Conservation (phyloP, 2,113 vertebrate genomes). For the Clarias macrocephalus region DNA sequence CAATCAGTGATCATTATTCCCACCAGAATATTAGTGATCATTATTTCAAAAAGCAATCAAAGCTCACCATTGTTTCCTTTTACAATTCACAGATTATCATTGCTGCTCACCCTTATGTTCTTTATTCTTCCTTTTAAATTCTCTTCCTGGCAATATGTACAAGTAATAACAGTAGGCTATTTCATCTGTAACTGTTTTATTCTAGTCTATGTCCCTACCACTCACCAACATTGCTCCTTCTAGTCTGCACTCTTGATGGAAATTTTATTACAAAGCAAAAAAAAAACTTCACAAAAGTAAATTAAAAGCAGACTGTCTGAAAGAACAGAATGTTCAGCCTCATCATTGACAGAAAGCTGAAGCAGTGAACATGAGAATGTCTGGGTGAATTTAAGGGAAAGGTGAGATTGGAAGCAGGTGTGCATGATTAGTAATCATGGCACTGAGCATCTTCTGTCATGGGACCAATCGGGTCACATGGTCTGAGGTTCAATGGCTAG, state of each 20-base stretch:
- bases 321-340: background rate
- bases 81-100: background rate
- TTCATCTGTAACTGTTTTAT: background rate
- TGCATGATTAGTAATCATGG: background rate
- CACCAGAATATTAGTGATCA: background rate
- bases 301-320: background rate
- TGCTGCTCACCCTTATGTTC: background rate
- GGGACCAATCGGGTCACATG: background rate
- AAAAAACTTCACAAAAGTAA: background rate
- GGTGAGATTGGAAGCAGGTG: background rate
- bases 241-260: background rate
- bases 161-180: background rate
- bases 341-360: background rate
- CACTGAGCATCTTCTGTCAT: background rate
- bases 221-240: background rate
- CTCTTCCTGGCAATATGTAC: background rate
- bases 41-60: background rate
- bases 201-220: background rate
- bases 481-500: background rate
- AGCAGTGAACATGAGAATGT: background rate
- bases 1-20: background rate
- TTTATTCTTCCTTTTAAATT: background rate
- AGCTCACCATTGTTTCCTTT: background rate
- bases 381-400: background rate
- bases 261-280: no score